Base-by-base conservation (phyloP, 1,140 invertebrate genomes). In the Achroia grisella region DNA sequence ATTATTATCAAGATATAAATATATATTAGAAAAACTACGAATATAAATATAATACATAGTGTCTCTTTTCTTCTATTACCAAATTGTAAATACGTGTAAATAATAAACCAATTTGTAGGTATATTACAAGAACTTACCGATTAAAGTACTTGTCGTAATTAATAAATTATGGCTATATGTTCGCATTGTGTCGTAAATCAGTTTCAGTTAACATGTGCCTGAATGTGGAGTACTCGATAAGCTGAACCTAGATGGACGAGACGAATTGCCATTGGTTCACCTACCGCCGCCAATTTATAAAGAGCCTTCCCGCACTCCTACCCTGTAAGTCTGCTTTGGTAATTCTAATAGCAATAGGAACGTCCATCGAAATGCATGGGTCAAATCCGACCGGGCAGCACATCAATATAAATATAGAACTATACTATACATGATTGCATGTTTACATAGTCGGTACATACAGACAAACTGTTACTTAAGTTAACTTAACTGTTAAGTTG, bases 191-290 rank as follows among this genome's bases (percentile, higher is more conserved):
- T 61, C 62, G 61, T 75, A 78, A 70, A 78, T 78, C 68, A 71
- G 69, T 70, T 73, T 73, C 65, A 73, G 68, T 68, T 70, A 60
- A 58, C 62, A 71, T 65, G 58, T 62, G 59, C 58, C 48, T 23
- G 51, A 56, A 44, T 72, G 71, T 67, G 63, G 60, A 62, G 48
- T 60, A 62, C 35, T 62, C 57, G 74, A 73, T 78, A 75, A 78
- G 70, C 74, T 67, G 52, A 55, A 59, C 56, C 56, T 54, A 57
- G 44, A 55, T 51, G 55, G 56, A 63, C 51, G 61, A 69, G 67
- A 73, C 65, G 60, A 56, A 73, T 68, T 57, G 65, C 70, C 59
- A 60, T 53, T 52, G 34, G 46, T 57, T 56, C 27, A 43, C 50
- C 43, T 39, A 54, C 57, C 55, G 56, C 47, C 52, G 42, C 61